These are phyloP conservation scores for Syrista parreyssii DNA, from an alignment of 2,888 invertebrate species.

Conservation along the genomic window DNA sequence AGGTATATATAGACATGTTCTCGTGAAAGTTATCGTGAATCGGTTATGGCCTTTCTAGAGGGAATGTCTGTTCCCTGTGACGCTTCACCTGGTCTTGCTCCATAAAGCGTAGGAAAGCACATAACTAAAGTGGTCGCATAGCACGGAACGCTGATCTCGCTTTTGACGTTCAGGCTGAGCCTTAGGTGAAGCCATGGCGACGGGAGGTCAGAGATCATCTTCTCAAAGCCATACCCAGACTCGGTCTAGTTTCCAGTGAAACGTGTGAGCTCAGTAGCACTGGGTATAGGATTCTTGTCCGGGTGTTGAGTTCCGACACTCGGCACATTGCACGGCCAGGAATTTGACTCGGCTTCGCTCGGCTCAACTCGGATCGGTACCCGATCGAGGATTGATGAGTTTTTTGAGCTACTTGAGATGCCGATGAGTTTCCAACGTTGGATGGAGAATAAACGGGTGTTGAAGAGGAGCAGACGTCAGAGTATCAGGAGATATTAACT, in stretches of 20 bases:
- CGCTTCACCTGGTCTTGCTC: slow-evolving; percentile 43
- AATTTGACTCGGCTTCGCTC: not conserved
- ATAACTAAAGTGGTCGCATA: slow-evolving; percentile 51
- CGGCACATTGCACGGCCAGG: not conserved
- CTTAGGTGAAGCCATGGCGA: not conserved
- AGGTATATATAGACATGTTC: not conserved
- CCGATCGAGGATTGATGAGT: not conserved
- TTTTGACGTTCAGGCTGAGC: slow-evolving; percentile 30
- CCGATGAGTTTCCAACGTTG: not conserved
- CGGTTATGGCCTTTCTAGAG: not conserved
- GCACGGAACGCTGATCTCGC: slow-evolving; percentile 47
- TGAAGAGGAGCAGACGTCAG: not conserved
- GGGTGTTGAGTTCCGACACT: not conserved
- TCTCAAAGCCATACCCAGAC: not conserved
- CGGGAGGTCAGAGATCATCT: not conserved
- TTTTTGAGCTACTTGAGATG: not conserved
- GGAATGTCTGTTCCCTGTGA: not conserved
- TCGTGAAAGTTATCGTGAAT: not conserved
- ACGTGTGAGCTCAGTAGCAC: not conserved
- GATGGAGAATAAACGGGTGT: not conserved
- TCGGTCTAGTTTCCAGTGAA: not conserved
- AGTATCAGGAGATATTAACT: not conserved
- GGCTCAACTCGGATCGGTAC: not conserved
- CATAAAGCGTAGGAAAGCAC: slow-evolving; percentile 52
- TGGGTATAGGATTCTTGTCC: not conserved